phyloP scores from a whole-genome alignment of 2,888 invertebrate genomes.

The Unio delphinus region DNA sequence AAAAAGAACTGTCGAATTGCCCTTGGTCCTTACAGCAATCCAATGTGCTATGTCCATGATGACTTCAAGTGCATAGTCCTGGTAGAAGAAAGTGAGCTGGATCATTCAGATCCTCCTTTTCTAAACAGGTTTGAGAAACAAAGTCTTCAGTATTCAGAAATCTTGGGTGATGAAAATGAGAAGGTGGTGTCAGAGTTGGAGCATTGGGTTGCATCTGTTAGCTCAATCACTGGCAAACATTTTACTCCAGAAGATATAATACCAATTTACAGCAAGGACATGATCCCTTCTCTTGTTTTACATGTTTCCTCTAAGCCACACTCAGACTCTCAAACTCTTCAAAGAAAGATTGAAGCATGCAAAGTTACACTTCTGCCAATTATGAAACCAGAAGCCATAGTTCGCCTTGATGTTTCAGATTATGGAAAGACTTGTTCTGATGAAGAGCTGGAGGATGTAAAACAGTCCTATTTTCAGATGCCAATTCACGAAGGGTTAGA shows the following conservation, averaged over 20 bases:
- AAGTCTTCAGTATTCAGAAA: conserved; percentile 45
- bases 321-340: neutral
- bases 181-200: conserved; percentile 15
- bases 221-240: conserved; percentile 2
- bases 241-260: conserved; percentile 25
- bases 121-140: conserved; percentile 62
- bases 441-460: neutral
- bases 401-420: conserved; percentile 15
- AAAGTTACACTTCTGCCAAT: conserved; percentile 24
- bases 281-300: conserved; percentile 30
- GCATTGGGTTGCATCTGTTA: conserved; percentile 11
- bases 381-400: conserved; percentile 35
- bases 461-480: conserved; percentile 21
- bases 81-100: conserved; percentile 38
- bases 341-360: conserved; percentile 7
- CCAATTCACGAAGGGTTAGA: conserved; percentile 40
- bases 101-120: conserved; percentile 50
- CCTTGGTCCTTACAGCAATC: conserved; percentile 50
- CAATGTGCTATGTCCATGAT: conserved; percentile 50
- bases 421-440: conserved; percentile 2
- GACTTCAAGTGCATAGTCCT: conserved; percentile 52
- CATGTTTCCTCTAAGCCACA: neutral
- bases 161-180: conserved; percentile 19
- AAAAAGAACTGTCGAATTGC: conserved; percentile 50
- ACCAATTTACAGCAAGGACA: conserved; percentile 36